Conservation (phyloP, 2,797 vertebrate genomes). For the Pteronotus mesoamericanus region DNA sequence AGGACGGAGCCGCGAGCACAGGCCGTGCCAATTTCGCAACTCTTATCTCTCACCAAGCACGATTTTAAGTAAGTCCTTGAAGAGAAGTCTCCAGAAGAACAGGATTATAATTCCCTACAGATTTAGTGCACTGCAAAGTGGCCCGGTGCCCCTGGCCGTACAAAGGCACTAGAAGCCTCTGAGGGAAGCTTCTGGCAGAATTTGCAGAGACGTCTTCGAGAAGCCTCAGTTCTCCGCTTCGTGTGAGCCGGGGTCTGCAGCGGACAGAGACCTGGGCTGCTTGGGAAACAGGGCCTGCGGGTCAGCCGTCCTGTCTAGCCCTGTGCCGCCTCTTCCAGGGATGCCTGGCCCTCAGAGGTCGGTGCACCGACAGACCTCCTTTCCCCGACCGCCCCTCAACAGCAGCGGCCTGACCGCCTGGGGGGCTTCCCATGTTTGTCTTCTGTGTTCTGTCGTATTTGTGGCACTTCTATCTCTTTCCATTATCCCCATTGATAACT, state of each 20-base stretch:
- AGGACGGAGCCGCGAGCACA: not conserved
- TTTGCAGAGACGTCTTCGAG: not conserved
- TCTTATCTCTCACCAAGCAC: not conserved
- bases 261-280: not conserved
- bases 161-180: fast-evolving
- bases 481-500: not conserved
- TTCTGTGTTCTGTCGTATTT: not conserved
- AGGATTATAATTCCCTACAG: not conserved
- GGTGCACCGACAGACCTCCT: not conserved
- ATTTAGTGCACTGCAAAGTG: fast-evolving
- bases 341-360: not conserved
- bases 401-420: not conserved
- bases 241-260: not conserved
- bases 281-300: not conserved
- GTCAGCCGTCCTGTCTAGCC: not conserved
- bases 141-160: not conserved
- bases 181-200: not conserved
- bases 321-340: not conserved
- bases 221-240: not conserved
- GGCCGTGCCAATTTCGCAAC: not conserved
- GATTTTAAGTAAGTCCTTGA: not conserved
- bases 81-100: not conserved
- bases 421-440: not conserved
- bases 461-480: not conserved
- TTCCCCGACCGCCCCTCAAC: not conserved